These are phyloP conservation scores for Orchesella cincta DNA, from an alignment of 1,140 invertebrate species.

Conservation along the genomic window DNA sequence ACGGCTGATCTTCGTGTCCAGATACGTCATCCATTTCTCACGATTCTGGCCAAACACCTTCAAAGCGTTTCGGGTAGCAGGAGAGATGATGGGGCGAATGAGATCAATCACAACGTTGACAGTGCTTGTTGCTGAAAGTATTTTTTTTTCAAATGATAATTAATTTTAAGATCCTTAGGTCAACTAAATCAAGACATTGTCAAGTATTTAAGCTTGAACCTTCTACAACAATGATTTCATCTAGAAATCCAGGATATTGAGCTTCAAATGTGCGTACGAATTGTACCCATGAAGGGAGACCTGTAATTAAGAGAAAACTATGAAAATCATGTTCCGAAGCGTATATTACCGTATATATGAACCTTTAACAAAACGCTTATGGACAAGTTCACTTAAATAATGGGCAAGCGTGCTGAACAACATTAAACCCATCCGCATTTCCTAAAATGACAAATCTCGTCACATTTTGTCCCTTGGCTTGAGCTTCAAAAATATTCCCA, in stretches of 20 bases:
- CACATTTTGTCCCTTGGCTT: neutral
- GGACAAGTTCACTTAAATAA: neutral
- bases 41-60: conserved; percentile 1
- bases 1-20: neutral
- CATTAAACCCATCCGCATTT: conserved; percentile 6
- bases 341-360: no score
- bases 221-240: conserved; percentile 6
- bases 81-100: neutral
- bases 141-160: neutral
- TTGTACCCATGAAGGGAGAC: neutral
- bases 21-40: conserved; percentile 11
- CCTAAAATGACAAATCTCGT: conserved; percentile 12
- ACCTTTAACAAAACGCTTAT: neutral
- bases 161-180: no score
- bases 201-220: neutral
- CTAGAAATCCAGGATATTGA: conserved; percentile 7
- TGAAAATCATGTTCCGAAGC: no score
- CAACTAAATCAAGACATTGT: neutral
- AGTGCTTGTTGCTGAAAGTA: neutral
- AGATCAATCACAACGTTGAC: conserved; percentile 1
- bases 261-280: neutral
- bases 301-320: neutral
- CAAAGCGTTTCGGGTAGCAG: neutral
- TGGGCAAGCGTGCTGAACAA: conserved; percentile 1
- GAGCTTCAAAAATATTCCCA: neutral